These are phyloP conservation scores for Sepiola atlantica DNA, from an alignment of 2,888 invertebrate species.

Conservation along the genomic window DNA sequence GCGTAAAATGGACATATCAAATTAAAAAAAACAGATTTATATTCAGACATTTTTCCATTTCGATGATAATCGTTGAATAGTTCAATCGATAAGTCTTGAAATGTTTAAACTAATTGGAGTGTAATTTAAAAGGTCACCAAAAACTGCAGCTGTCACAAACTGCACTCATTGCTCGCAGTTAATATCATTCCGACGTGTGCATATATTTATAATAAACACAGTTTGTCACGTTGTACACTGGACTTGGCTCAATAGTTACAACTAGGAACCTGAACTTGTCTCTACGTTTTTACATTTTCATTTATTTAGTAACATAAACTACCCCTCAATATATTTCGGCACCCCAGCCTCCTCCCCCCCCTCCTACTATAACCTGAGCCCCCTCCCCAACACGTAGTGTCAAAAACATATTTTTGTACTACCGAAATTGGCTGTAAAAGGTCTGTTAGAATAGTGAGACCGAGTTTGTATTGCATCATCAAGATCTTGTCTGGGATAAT, in stretches of 20 bases:
- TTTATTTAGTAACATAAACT: too few species aligned
- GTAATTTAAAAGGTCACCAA: slow-evolving; percentile 32
- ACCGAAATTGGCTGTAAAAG: too few species aligned
- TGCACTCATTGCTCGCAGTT: background rate
- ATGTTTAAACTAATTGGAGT: background rate
- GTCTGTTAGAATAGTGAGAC: too few species aligned
- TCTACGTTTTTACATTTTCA: too few species aligned
- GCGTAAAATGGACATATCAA: too few species aligned
- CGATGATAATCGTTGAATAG: background rate
- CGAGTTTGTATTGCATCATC: too few species aligned
- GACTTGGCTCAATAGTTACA: background rate
- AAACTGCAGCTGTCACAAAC: background rate
- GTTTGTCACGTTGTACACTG: background rate
- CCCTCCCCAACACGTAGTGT: too few species aligned
- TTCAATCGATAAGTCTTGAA: background rate
- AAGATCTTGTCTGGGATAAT: too few species aligned
- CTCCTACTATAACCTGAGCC: too few species aligned
- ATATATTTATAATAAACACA: background rate
- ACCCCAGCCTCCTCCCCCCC: too few species aligned
- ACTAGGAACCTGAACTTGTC: background rate
- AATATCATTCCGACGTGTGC: background rate
- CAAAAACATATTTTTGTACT: too few species aligned
- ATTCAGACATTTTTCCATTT: background rate
- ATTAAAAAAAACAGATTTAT: background rate
- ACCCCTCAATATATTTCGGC: too few species aligned